phyloP scores from a whole-genome alignment of 2,888 invertebrate species.

The Orchestes rusci region DNA sequence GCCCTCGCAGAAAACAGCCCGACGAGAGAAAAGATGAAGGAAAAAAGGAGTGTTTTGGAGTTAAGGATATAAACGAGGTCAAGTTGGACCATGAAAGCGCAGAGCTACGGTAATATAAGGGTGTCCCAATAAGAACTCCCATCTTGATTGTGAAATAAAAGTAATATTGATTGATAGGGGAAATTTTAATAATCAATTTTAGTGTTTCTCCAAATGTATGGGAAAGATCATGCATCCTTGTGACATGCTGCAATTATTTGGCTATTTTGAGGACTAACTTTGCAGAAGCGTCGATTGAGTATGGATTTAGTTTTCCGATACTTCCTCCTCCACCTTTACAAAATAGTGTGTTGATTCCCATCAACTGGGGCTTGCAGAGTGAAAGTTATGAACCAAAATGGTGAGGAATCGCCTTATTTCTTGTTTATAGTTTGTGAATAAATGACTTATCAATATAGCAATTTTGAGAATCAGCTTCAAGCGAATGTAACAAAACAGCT shows the following conservation, averaged over 20 bases:
- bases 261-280: slow-evolving; percentile 42
- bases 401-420: too few relatives aligned
- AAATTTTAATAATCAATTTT: slow-evolving; percentile 9
- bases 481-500: slow-evolving; percentile 9
- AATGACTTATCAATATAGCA: neutral
- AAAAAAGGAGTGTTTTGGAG: slow-evolving; percentile 23
- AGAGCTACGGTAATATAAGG: too few relatives aligned
- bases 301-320: slow-evolving; percentile 31
- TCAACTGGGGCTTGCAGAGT: slow-evolving; percentile 36
- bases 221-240: slow-evolving; percentile 43
- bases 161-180: too few relatives aligned
- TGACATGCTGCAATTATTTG: slow-evolving; percentile 52
- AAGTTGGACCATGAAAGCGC: slow-evolving; percentile 7
- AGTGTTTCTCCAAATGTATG: slow-evolving; percentile 30
- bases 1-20: slow-evolving; percentile 40
- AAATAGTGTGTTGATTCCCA: slow-evolving; percentile 41
- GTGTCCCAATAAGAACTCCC: too few relatives aligned
- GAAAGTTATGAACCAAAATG: neutral
- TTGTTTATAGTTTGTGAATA: neutral
- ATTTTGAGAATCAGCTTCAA: neutral
- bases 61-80: slow-evolving; percentile 24
- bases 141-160: too few relatives aligned
- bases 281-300: slow-evolving; percentile 29
- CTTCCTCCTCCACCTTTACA: slow-evolving; percentile 41
- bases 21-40: slow-evolving; percentile 1